These are phyloP conservation scores for Rhabdornis inornatus DNA, from an alignment of 2,113 vertebrate genomes.

Conservation along the genomic window DNA sequence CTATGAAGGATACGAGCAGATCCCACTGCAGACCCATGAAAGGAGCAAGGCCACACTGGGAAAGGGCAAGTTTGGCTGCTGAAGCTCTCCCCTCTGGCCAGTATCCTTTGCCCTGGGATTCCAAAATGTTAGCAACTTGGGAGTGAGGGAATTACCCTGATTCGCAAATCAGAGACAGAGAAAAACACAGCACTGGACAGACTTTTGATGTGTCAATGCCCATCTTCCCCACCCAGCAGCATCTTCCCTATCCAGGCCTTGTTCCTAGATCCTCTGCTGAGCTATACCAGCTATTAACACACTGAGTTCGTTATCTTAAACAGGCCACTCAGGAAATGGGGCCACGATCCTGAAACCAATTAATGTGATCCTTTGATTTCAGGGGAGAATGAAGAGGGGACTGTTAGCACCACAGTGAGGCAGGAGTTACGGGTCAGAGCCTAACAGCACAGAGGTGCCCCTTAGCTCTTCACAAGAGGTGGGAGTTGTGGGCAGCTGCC, in stretches of 20 bases:
- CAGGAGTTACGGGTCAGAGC: constrained; percentile 56
- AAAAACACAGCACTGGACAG: not conserved
- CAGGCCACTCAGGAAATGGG: constrained; percentile 41
- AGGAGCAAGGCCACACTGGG: accelerated
- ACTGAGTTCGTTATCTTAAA: constrained; percentile 53
- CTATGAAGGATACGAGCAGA: not conserved
- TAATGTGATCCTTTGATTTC: constrained; percentile 54
- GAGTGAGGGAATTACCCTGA: not conserved
- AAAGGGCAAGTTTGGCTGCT: not conserved
- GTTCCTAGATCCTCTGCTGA: not conserved
- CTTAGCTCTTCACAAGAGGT: not conserved
- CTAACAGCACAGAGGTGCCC: constrained; percentile 13
- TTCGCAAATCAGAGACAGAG: not conserved
- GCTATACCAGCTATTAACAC: constrained; percentile 21
- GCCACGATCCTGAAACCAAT: constrained; percentile 64
- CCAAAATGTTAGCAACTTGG: not conserved
- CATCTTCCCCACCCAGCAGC: not conserved
- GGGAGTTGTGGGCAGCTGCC: not conserved
- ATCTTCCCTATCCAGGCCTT: not conserved
- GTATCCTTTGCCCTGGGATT: not conserved
- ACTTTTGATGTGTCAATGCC: not conserved
- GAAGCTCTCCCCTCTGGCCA: not conserved
- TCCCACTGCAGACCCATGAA: not conserved
- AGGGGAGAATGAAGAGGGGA: constrained; percentile 47
- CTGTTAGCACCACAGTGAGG: constrained; percentile 20